Conservation (phyloP, 2,888 invertebrate species). For the Strigamia crassipes region DNA sequence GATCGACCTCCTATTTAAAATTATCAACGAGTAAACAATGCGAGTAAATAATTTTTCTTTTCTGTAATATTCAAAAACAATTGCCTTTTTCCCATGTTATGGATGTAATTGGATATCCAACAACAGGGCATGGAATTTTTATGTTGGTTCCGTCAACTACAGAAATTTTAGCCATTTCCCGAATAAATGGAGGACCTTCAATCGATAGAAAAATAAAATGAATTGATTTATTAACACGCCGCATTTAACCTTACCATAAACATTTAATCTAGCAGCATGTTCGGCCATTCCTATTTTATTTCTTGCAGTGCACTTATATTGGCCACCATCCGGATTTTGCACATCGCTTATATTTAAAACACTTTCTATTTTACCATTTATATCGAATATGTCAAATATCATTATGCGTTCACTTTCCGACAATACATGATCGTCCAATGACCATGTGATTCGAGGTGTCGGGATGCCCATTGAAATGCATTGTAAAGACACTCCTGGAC, state of each 20-base stretch:
- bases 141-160: conserved; percentile 87
- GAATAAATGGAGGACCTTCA: conserved; percentile 73
- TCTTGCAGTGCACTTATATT: conserved; percentile 83
- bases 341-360: conserved; percentile 82
- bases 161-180: conserved; percentile 89
- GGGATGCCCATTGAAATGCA: conserved; percentile 54
- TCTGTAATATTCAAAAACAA: background rate
- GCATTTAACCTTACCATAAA: conserved; percentile 68
- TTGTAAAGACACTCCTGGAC: conserved; percentile 53
- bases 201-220: background rate
- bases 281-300: conserved; percentile 71
- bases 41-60: background rate
- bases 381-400: conserved; percentile 29
- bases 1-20: conserved; percentile 70
- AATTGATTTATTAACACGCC: background rate
- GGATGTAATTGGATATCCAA: conserved; percentile 90
- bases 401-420: conserved; percentile 48
- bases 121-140: conserved; percentile 84
- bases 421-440: conserved; percentile 56
- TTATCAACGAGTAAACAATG: background rate
- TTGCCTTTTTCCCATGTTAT: conserved; percentile 92
- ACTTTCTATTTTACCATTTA: conserved; percentile 46
- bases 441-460: conserved; percentile 54
- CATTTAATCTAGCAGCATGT: conserved; percentile 83
- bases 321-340: conserved; percentile 87